These are phyloP conservation scores for Forbesichthys papilliferus DNA, from an alignment of 2,113 vertebrate genomes.

Conservation along the genomic window DNA sequence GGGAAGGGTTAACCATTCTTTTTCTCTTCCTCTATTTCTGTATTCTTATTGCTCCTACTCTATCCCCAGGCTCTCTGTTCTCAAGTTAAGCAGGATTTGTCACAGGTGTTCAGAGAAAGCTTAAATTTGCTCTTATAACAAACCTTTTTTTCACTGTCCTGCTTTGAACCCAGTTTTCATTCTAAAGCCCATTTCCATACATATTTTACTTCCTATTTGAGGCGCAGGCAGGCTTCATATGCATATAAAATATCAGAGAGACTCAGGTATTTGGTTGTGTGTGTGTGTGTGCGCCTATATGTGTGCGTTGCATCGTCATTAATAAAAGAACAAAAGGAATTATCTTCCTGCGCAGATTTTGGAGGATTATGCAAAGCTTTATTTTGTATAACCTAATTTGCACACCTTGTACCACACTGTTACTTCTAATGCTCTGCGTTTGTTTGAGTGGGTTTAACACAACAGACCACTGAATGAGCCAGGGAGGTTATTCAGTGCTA, in stretches of 20 bases:
- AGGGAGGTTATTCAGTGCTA: conserved; percentile 34
- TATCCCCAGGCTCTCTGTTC: conserved; percentile 45
- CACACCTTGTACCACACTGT: conserved; percentile 32
- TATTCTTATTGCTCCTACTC: background rate
- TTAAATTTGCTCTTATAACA: conserved; percentile 17
- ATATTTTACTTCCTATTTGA: background rate
- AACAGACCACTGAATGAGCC: conserved; percentile 42
- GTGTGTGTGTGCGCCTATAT: conserved; percentile 13
- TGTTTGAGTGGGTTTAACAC: conserved; percentile 57
- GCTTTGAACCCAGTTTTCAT: conserved; percentile 40
- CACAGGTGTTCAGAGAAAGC: conserved; percentile 55
- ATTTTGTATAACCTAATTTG: conserved; percentile 46
- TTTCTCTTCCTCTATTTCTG: conserved; percentile 16
- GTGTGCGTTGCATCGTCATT: conserved; percentile 14
- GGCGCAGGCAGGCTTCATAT: background rate
- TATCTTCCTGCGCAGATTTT: conserved; percentile 27
- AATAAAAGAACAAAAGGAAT: conserved; percentile 39
- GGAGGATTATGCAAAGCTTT: conserved; percentile 30
- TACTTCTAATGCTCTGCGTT: conserved; percentile 30
- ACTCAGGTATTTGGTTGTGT: conserved; percentile 2
- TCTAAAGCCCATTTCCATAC: background rate
- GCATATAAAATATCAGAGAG: too few species aligned
- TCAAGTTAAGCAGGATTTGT: conserved; percentile 58
- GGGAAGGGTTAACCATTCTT: conserved; percentile 21
- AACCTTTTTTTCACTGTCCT: conserved; percentile 29